Conservation (phyloP, 2,888 invertebrate genomes). For the Lycia hirtaria region DNA sequence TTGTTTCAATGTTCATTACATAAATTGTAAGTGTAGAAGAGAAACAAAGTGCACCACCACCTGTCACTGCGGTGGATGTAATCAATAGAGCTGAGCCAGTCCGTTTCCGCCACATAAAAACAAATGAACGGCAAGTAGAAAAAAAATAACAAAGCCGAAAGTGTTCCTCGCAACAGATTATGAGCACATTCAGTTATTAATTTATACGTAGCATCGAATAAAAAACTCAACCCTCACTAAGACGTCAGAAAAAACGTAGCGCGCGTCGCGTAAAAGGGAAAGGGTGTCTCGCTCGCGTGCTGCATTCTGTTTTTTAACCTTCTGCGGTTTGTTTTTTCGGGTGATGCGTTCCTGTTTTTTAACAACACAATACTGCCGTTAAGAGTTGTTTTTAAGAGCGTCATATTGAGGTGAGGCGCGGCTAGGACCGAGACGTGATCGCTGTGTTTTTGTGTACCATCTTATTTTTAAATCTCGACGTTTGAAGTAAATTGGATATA, state of each 20-base stretch:
- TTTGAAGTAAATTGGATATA: conserved; percentile 71
- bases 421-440: conserved; percentile 67
- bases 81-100: conserved; percentile 72
- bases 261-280: conserved; percentile 84
- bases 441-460: conserved; percentile 69
- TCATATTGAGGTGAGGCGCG: conserved; percentile 76
- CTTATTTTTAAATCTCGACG: conserved; percentile 79
- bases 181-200: conserved; percentile 84
- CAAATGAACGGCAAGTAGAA: conserved; percentile 74
- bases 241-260: conserved; percentile 77
- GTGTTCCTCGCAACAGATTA: conserved; percentile 83
- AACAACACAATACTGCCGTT: conserved; percentile 82
- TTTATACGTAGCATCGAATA: conserved; percentile 81
- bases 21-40: conserved; percentile 33
- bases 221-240: conserved; percentile 81
- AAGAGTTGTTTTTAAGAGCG: conserved; percentile 80
- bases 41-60: conserved; percentile 58
- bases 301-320: conserved; percentile 82
- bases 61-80: conserved; percentile 71
- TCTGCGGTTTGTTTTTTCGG: conserved; percentile 83
- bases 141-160: conserved; percentile 82
- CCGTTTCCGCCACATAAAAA: conserved; percentile 79
- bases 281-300: conserved; percentile 84
- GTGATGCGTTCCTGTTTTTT: conserved; percentile 81
- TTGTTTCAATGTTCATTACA: neutral